Evolutionary conservation across 53 echinoderm and acorn worm species (phyloP), one percentile per base, ranked within the genome.

Genomic region (Echinarachnius parma): DNA sequence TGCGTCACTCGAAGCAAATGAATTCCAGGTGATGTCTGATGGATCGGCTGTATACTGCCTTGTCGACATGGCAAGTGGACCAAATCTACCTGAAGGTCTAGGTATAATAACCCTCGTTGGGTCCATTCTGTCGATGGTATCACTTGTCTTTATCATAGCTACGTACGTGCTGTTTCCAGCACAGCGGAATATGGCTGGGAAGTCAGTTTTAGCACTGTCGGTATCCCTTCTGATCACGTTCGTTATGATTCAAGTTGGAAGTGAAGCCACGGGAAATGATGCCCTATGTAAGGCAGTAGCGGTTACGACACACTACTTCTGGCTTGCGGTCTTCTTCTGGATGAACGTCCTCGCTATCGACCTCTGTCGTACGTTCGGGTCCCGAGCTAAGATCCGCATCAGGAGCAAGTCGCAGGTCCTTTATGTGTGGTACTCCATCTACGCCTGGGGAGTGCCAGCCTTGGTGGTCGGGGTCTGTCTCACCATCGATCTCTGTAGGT

Each of bases 241-340:
- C 20, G 16, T 56, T 2, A 26, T 72, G 57, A 72, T 72, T 34
- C 18, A 22, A 27, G 25, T 72, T 0, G 39, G n/a, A 36, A 37
- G 4, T 9, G 53, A 50, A 15, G 52, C 31, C 35, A 52, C 28
- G 22, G 29, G 21, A 0, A 52, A 29, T 25, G 16, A 20, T 8
- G 36, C 20, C 19, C 57, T 57, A 30, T 86, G 86, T 30, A 28
- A 77, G 36, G 49, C 42, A 4, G 31, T 77, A 13, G 77, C 77
- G 11, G 31, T 67, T 34, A 26, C 68, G 19, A 21, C 61, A 21
- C 81, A 86, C 56, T 71, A 64, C 19, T 77, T 75, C 19, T 86
- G 86, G 86, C 64, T 86, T 20, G 5, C 86, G 10, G 56, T 47
- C 8, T 86, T 86, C 86, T 77, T 82, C 27, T 86, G 86, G 86